These are phyloP conservation scores for Myotis vivesi DNA, from an alignment of 2,797 vertebrate genomes.

Conservation along the genomic window DNA sequence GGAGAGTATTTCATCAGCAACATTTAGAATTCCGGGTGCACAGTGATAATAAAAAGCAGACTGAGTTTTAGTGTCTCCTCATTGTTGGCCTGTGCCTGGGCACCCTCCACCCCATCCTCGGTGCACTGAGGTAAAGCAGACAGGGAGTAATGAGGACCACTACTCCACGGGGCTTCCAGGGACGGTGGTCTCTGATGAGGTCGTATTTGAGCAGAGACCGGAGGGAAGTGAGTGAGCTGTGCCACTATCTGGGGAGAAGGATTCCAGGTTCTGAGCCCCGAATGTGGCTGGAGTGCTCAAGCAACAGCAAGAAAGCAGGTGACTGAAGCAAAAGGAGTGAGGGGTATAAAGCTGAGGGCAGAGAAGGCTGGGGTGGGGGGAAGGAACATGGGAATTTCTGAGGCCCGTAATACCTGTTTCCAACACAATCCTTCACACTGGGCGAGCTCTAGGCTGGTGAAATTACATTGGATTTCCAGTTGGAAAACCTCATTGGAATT, in stretches of 20 bases:
- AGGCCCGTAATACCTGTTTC: neutral
- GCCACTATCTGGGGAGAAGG: neutral
- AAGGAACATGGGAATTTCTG: neutral
- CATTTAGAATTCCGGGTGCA: neutral
- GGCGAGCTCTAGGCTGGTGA: neutral
- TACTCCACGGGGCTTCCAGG: neutral
- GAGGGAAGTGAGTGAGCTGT: neutral
- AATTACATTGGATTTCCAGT: neutral
- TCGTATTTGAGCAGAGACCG: neutral
- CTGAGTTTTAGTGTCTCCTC: neutral
- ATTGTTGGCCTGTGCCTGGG: neutral
- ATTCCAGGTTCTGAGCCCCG: neutral
- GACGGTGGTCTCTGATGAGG: neutral
- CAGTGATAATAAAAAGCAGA: neutral
- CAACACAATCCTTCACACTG: neutral
- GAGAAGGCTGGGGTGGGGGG: neutral
- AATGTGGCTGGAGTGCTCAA: neutral
- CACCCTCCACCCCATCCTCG: accelerated
- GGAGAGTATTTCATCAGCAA: neutral
- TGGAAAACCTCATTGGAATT: neutral
- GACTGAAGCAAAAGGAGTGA: neutral
- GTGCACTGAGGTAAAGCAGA: neutral
- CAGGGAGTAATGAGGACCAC: neutral
- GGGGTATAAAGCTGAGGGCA: neutral
- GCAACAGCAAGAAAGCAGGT: neutral